Evolutionary conservation across 2,888 invertebrate genomes (phyloP).

Genomic region (Aradus depressus): DNA sequence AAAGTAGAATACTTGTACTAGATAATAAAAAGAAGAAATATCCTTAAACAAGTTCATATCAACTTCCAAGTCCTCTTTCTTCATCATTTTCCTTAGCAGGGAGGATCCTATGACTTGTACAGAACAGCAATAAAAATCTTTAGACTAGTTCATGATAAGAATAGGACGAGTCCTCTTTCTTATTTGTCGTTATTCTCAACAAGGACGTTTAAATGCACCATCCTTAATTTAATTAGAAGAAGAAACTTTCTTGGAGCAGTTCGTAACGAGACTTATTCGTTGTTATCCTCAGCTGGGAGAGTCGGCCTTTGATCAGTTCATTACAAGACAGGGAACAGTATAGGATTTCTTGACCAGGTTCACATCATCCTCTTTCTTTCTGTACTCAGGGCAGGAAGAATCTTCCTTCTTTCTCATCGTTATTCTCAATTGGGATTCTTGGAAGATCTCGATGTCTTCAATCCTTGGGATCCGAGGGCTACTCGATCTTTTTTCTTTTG

Average conservation of each 20-base stretch:
- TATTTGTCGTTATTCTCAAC: constrained; percentile 23
- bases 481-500: not conserved
- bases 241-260: no score
- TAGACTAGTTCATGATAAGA: no score
- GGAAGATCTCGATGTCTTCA: constrained; percentile 29
- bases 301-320: constrained; percentile 14
- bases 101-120: no score
- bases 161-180: constrained; percentile 16
- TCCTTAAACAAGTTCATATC: no score
- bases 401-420: constrained; percentile 16
- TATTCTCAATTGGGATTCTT: constrained; percentile 27
- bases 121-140: no score
- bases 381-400: not conserved
- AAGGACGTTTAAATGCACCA: constrained; percentile 27
- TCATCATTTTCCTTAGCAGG: no score
- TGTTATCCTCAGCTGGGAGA: no score
- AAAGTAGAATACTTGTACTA: no score
- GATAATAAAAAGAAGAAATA: no score
- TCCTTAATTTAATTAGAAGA: no score
- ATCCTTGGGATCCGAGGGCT: constrained; percentile 22
- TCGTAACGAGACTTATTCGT: no score
- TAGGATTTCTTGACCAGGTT: constrained; percentile 23
- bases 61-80: no score
- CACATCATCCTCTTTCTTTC: not conserved
- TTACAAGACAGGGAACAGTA: constrained; percentile 24